phyloP scores from a whole-genome alignment of 2,888 invertebrate species.

The Amblyjoppa fuscipennis region DNA sequence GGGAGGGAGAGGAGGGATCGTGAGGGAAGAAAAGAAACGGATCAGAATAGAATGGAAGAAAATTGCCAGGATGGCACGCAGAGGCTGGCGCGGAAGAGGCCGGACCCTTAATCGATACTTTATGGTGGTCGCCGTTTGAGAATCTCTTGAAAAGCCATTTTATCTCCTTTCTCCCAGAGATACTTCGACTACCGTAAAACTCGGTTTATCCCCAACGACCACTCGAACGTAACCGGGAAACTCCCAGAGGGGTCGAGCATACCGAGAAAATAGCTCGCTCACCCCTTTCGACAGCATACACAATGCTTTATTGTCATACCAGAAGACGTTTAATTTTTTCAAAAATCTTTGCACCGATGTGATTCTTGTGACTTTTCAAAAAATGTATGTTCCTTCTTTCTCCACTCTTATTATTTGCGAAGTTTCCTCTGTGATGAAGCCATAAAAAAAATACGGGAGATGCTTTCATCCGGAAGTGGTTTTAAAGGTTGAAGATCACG shows the following conservation, averaged over 20 bases:
- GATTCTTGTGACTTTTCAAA: too few species aligned
- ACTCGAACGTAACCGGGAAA: not conserved
- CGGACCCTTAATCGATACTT: slow-evolving; percentile 53
- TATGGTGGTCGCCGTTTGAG: slow-evolving; percentile 34
- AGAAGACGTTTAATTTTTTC: not conserved
- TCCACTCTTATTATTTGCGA: too few species aligned
- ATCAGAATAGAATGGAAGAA: slow-evolving; percentile 17
- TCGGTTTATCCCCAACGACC: slow-evolving; percentile 30
- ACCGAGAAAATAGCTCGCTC: slow-evolving; percentile 16
- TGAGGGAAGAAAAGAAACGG: slow-evolving; percentile 15
- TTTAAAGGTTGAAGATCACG: too few species aligned
- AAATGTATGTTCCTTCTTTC: too few species aligned
- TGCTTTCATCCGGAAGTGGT: too few species aligned
- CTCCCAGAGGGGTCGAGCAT: slow-evolving; percentile 21
- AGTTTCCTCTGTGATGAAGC: too few species aligned
- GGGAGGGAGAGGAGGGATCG: not conserved
- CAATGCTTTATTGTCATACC: slow-evolving; percentile 5
- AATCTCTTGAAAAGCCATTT: slow-evolving; percentile 55
- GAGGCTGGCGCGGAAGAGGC: not conserved
- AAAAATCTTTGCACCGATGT: too few species aligned
- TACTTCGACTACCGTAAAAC: slow-evolving; percentile 42
- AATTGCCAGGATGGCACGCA: not conserved
- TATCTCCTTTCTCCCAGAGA: slow-evolving; percentile 6
- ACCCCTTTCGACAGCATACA: not conserved
- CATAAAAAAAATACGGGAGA: too few species aligned